Base-by-base conservation (phyloP, 1,140 invertebrate genomes). In the Zaprionus africanus region DNA sequence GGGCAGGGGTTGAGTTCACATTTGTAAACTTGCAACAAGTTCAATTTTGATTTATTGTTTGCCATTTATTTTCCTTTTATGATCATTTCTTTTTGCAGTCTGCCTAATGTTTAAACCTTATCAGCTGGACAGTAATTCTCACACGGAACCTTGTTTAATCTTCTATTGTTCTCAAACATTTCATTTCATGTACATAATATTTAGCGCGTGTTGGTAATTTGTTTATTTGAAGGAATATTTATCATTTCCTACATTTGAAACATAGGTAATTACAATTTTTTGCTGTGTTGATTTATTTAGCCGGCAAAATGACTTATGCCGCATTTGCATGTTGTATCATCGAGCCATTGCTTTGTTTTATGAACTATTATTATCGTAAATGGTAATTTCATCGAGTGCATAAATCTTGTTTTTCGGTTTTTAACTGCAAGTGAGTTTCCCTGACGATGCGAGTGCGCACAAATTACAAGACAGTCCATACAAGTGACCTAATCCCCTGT, bases 341-440 rank as follows among this genome's bases (percentile, higher is more conserved):
- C 41, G 41, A 46, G 11, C 41, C 46, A 7, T 24, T 51, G 19
- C 11, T 24, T 51, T 24, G 46, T 24, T 51, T 24, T n/a, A 19
- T 46, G 41, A 46, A 46, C 41, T 46, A 46, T 19, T 17, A 17
- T 19, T 51, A 51, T 51, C 19, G 17, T 24, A 51, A 22, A 51
- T 51, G 19, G 46, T 12, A 51, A 51, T 51, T 51, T 51, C 22
- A 24, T 13, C 17, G 19, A 51, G 12, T 51, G 19, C 11, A 51
- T 51, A 51, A 51, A 51, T 51, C 46, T 17, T 46, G 41, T 46
- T 46, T 46, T 46, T 46, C 7, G 41, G 41, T 11, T 46, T 17
- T 46, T 19, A 46, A 46, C 17, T 46, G n/a, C n/a, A 46, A 46
- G 41, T n/a, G 9, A 46, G n/a, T 46, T 46, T 17, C 15, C 4